phyloP scores from a whole-genome alignment of 2,888 invertebrate species.

The Polyploca ridens region DNA sequence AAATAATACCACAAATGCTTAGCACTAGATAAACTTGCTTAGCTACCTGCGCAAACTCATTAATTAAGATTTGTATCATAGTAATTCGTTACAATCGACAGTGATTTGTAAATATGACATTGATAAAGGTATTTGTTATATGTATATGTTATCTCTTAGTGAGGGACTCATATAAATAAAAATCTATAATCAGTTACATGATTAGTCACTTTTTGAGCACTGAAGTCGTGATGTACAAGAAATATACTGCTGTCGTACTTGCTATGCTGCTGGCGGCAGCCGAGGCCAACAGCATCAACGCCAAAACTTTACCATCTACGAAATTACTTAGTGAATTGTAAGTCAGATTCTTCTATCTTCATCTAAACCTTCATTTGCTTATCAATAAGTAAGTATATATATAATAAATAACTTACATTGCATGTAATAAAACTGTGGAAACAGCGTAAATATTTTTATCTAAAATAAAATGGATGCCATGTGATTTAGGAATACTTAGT shows the following conservation, averaged over 20 bases:
- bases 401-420: too few species aligned
- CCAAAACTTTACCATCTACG: conserved; percentile 35
- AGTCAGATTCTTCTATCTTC: conserved; percentile 27
- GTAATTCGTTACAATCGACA: conserved; percentile 38
- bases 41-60: conserved; percentile 39
- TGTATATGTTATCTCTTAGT: conserved; percentile 42
- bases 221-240: conserved; percentile 52
- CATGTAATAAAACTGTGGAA: too few species aligned
- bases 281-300: conserved; percentile 51
- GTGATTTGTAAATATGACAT: conserved; percentile 49
- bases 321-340: conserved; percentile 35
- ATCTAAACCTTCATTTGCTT: neutral
- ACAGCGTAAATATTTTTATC: too few species aligned
- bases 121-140: conserved; percentile 43
- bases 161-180: conserved; percentile 46
- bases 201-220: conserved; percentile 27
- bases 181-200: conserved; percentile 28
- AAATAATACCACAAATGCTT: too few species aligned
- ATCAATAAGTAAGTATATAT: too few species aligned
- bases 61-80: conserved; percentile 57
- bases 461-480: too few species aligned
- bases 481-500: too few species aligned
- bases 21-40: conserved; percentile 12
- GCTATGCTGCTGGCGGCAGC: conserved; percentile 56
- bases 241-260: conserved; percentile 54